These are phyloP conservation scores for Spinibarbus caldwelli DNA, from an alignment of 2,797 vertebrate genomes.

Conservation along the genomic window DNA sequence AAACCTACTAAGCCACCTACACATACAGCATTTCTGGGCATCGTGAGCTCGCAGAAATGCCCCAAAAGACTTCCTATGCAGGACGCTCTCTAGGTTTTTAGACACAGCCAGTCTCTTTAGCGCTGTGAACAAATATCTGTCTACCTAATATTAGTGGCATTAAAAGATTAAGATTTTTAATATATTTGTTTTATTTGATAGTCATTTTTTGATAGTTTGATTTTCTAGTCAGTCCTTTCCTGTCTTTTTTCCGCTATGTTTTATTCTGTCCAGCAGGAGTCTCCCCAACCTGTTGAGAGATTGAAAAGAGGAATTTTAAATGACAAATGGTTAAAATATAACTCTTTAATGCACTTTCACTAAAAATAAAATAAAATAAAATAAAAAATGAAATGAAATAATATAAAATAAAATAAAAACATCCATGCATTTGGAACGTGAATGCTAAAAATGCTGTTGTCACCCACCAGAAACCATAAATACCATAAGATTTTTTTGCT, in stretches of 20 bases:
- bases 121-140: background rate
- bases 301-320: background rate
- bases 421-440: background rate
- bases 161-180: background rate
- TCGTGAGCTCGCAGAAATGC: too few species aligned
- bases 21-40: background rate
- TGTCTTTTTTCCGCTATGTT: background rate
- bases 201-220: background rate
- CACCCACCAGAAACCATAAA: constrained; percentile 25
- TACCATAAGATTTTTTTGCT: background rate
- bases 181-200: background rate
- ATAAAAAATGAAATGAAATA: too few species aligned
- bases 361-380: background rate
- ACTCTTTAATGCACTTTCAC: background rate
- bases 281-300: constrained; percentile 7
- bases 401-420: too few species aligned
- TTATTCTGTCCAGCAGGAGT: constrained; percentile 45
- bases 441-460: background rate
- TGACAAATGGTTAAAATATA: background rate
- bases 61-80: background rate
- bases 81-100: background rate
- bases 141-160: too few species aligned
- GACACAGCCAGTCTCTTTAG: background rate
- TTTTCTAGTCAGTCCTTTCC: background rate
- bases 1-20: background rate